Conservation (phyloP, 2,888 invertebrate genomes). For the Gonocerus acuteangulatus region DNA sequence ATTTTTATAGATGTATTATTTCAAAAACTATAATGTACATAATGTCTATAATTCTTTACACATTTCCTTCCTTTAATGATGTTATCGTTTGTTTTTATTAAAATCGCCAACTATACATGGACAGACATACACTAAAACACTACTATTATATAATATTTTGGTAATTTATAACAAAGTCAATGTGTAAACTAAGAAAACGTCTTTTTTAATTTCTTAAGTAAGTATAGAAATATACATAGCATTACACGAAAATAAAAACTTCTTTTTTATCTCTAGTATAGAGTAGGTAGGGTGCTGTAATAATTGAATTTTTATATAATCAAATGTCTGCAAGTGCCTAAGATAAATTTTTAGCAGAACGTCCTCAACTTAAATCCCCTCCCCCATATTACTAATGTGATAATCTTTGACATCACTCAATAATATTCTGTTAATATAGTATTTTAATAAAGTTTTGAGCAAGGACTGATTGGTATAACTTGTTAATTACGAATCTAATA, state of each 20-base stretch:
- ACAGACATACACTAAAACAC: no score
- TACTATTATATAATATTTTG: no score
- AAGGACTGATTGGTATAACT: slow-evolving; percentile 14
- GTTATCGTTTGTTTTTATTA: no score
- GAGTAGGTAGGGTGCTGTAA: not conserved
- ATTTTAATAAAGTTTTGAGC: slow-evolving; percentile 10
- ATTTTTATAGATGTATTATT: not conserved
- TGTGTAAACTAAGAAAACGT: no score
- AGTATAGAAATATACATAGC: no score
- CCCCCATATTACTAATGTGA: slow-evolving; percentile 5
- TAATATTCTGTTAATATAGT: slow-evolving; percentile 17
- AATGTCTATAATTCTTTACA: no score
- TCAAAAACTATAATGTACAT: no score
- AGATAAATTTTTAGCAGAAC: slow-evolving; percentile 12
- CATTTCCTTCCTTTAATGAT: no score
- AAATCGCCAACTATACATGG: no score
- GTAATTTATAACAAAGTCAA: no score
- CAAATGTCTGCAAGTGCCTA: slow-evolving; percentile 7
- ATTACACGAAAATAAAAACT: no score
- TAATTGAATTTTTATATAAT: not conserved
- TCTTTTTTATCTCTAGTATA: not conserved
- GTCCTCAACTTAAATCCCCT: slow-evolving; percentile 6
- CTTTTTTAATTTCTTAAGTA: no score
- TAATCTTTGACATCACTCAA: slow-evolving; percentile 11
- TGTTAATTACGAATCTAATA: slow-evolving; percentile 14